Evolutionary conservation across 2,888 invertebrate species (phyloP).

Genomic region (Hypolimnas misippus): DNA sequence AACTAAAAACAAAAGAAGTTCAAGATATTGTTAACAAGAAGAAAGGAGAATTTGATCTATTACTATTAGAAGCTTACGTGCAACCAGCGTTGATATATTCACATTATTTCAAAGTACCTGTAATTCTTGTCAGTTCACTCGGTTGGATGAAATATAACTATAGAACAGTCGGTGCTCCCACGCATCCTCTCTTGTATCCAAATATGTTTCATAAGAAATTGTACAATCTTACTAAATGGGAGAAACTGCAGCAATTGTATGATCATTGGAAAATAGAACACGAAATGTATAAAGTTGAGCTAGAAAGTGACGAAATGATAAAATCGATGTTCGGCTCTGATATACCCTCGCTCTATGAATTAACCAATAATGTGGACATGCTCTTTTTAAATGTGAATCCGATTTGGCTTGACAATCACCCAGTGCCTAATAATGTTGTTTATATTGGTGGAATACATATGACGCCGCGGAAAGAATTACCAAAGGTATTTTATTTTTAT

Average conservation of each 20-base stretch:
- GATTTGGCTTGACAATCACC: constrained; percentile 51
- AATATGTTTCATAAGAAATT: constrained; percentile 40
- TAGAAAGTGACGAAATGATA: constrained; percentile 35
- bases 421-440: constrained; percentile 52
- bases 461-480: constrained; percentile 46
- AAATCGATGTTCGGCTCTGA: constrained; percentile 45
- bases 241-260: constrained; percentile 50
- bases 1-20: constrained; percentile 45
- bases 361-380: constrained; percentile 52
- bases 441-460: constrained; percentile 53
- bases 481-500: constrained; percentile 42
- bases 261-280: constrained; percentile 32
- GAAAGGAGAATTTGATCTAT: constrained; percentile 50
- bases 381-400: constrained; percentile 52
- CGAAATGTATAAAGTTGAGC: not conserved
- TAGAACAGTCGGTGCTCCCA: constrained; percentile 49
- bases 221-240: constrained; percentile 50
- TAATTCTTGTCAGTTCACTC: constrained; percentile 55
- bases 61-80: constrained; percentile 52
- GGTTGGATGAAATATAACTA: constrained; percentile 44
- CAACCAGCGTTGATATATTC: constrained; percentile 45
- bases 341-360: constrained; percentile 43
- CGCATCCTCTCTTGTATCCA: constrained; percentile 55
- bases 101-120: constrained; percentile 53
- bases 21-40: constrained; percentile 48